Percentiles rank a stretch among this genome's conserved stretches.
Evolutionary conservation across 2,113 vertebrate species (phyloP).

Genomic region (Dendrocopos noguchii): DNA sequence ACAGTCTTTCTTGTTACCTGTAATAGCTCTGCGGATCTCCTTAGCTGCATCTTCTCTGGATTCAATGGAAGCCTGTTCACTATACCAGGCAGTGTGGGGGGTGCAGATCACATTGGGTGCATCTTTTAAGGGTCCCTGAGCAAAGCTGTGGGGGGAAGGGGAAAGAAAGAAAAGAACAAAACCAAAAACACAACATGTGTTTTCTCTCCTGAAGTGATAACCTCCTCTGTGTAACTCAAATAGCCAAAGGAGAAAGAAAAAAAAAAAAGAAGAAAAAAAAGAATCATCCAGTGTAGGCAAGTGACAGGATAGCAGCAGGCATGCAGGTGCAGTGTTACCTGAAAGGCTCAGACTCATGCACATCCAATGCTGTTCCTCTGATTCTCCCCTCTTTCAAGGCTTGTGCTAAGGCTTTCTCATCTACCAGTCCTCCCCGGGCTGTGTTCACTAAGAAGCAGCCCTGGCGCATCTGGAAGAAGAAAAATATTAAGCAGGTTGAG

Average conservation of each 20-base stretch:
- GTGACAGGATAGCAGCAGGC: background rate
- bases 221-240: background rate
- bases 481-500: constrained; percentile 12
- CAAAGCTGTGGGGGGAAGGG: constrained; percentile 74
- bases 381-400: constrained; percentile 90
- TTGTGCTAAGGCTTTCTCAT: constrained; percentile 90
- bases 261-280: background rate
- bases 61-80: constrained; percentile 90
- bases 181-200: background rate
- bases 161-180: background rate
- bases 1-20: constrained; percentile 73
- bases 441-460: constrained; percentile 91
- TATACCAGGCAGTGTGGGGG: constrained; percentile 92
- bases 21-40: constrained; percentile 90
- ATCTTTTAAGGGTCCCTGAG: constrained; percentile 88
- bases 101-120: constrained; percentile 91
- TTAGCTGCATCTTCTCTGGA: constrained; percentile 90
- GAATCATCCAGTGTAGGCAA: background rate
- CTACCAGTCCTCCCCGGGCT: constrained; percentile 87
- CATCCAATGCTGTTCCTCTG: constrained; percentile 88
- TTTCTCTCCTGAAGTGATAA: background rate
- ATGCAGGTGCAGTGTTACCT: constrained; percentile 71
- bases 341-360: constrained; percentile 90
- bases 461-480: constrained; percentile 85
- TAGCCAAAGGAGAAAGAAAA: background rate